Evolutionary conservation across 2,113 vertebrate genomes (phyloP), one percentile per base, ranked within the genome.

Genomic region (Dendrocopos noguchii): DNA sequence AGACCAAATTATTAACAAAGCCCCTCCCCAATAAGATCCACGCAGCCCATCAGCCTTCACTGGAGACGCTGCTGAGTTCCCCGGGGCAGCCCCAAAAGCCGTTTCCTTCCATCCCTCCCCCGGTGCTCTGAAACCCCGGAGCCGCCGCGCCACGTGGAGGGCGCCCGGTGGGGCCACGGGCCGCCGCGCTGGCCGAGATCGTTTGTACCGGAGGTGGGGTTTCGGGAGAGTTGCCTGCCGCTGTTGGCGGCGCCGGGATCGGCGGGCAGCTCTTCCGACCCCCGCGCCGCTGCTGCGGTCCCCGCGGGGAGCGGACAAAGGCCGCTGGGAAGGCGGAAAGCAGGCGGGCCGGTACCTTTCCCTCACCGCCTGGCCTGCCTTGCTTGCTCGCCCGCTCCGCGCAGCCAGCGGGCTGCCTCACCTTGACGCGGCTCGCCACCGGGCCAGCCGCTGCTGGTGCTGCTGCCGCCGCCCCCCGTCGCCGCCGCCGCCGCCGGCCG

Each of bases 111-210:
- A 64, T 3, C 2, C 22, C 19, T 4, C 6, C 50, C 47, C 79
- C 24, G 27, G 8, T 33, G 56, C 53, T 34, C 10, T 24, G 39
- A 25, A 25, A 5, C 0, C 13, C 52, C 39, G 42, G 15, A 27
- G 29, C 56, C 18, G 20, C 50, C 31, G 77, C 59, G 90, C 92
- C 94, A 95, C 87, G 94, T 94, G 90, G 90, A 90, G 19, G n/a
- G 55, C 57, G 18, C 5, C n/a, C n/a, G 65, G 47, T 17, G 20
- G 78, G 55, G 28, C 17, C 8, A 29, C 7, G 39, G 79, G 75
- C 75, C 61, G 34, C 5, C 12, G 39, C 25, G 44, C 7, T 29
- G 39, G 5, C 36, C 10, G 27, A 34, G 27, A 9, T 15, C 3
- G 79, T 24, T 29, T 7, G 17, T 20, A 31, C 19, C 55, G 55